A percentile compares a stretch with the other conserved stretches of the same genome.
Conservation (phyloP, 2,113 vertebrate species). For the Emydocephalus ijimae region DNA sequence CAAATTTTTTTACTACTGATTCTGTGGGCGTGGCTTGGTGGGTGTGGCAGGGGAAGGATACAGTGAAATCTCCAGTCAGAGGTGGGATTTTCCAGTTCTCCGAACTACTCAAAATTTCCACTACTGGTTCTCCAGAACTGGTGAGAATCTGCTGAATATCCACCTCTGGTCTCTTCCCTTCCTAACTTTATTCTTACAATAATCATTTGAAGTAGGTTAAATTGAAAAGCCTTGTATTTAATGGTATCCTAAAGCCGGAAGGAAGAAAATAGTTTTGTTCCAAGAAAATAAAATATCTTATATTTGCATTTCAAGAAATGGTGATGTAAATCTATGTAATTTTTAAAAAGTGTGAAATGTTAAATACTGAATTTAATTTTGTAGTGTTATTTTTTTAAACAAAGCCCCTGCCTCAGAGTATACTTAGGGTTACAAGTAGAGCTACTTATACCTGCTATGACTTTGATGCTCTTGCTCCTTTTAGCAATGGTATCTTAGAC, state of each 20-base stretch:
- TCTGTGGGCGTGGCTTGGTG: too few relatives aligned
- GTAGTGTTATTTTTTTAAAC: neutral
- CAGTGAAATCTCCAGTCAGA: too few relatives aligned
- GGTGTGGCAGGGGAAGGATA: too few relatives aligned
- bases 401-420: neutral
- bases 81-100: too few relatives aligned
- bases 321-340: neutral
- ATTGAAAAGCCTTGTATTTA: neutral
- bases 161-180: neutral
- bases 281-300: neutral
- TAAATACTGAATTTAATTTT: neutral
- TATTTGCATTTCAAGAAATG: neutral
- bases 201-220: neutral
- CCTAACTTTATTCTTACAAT: neutral
- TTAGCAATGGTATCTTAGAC: neutral
- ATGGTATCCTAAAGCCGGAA: neutral
- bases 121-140: too few relatives aligned
- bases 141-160: too few relatives aligned
- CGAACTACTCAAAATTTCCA: too few relatives aligned
- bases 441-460: neutral
- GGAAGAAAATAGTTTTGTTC: neutral
- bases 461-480: neutral
- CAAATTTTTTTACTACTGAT: too few relatives aligned
- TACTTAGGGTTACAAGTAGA: neutral
- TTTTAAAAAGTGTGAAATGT: neutral